Conservation (phyloP, 1,140 invertebrate genomes). For the Polyergus mexicanus region DNA sequence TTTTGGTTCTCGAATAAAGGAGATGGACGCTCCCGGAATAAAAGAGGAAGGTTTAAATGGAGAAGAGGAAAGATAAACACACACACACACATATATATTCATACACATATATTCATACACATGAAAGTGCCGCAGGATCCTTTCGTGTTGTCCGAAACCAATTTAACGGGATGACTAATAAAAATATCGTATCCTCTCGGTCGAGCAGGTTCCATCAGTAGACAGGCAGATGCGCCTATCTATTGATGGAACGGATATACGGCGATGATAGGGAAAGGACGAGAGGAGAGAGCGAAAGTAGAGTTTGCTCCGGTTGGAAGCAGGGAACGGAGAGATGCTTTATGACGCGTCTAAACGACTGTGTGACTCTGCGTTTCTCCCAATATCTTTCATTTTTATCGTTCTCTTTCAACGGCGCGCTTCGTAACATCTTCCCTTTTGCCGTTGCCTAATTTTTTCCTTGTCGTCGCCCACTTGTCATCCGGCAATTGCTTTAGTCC, state of each 20-base stretch:
- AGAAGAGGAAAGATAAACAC: background rate
- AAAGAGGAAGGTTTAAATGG: background rate
- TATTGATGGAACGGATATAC: conserved; percentile 26
- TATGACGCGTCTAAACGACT: conserved; percentile 78
- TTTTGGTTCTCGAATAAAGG: conserved; percentile 1
- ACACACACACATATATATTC: no score
- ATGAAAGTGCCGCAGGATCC: conserved; percentile 46
- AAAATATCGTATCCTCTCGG: conserved; percentile 75
- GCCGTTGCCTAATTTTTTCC: conserved; percentile 13
- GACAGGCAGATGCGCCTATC: conserved; percentile 33
- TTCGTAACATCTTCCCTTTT: conserved; percentile 14
- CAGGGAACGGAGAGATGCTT: conserved; percentile 71
- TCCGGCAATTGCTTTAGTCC: background rate
- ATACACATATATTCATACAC: no score
- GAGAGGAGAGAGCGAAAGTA: conserved; percentile 27
- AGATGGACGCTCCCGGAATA: conserved; percentile 9
- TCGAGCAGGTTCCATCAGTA: conserved; percentile 24
- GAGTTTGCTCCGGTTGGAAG: conserved; percentile 21
- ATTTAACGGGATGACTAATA: conserved; percentile 79
- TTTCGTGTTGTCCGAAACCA: conserved; percentile 68
- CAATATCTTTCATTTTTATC: conserved; percentile 55
- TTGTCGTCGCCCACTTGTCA: background rate
- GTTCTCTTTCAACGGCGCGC: conserved; percentile 13
- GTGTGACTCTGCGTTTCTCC: conserved; percentile 71
- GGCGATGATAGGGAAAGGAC: conserved; percentile 12